phyloP scores from a whole-genome alignment of 2,888 invertebrate species.

The Anodontia alba region DNA sequence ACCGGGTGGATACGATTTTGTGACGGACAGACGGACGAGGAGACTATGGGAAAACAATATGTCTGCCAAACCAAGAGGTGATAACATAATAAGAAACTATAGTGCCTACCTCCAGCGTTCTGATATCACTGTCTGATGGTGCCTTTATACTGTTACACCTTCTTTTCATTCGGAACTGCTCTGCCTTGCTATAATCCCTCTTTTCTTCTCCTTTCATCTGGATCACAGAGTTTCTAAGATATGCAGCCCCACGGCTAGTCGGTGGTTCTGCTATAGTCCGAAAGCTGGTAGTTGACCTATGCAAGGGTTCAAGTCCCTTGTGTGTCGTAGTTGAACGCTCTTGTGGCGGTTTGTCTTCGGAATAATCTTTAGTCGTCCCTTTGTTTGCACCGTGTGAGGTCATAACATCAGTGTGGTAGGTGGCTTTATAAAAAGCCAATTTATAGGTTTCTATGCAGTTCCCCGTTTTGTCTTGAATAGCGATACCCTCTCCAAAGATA shows the following conservation, averaged over 20 bases:
- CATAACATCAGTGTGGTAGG: slow-evolving; percentile 37
- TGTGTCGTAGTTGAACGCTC: not conserved
- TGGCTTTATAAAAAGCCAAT: slow-evolving; percentile 63
- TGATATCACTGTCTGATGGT: slow-evolving; percentile 69
- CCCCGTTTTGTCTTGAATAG: slow-evolving; percentile 66
- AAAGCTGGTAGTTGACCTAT: not conserved
- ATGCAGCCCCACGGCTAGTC: slow-evolving; percentile 61
- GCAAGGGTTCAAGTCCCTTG: not conserved
- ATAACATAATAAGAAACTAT: too few species aligned
- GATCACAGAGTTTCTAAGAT: slow-evolving; percentile 59
- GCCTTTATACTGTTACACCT: slow-evolving; percentile 70
- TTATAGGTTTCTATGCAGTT: slow-evolving; percentile 78
- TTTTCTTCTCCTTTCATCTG: slow-evolving; percentile 61
- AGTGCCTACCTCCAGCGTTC: slow-evolving; percentile 67
- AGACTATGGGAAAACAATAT: too few species aligned
- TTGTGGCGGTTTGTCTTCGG: not conserved
- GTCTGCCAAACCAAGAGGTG: too few species aligned
- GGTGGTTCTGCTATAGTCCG: slow-evolving; percentile 47
- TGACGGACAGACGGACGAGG: too few species aligned
- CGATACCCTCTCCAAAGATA: too few species aligned
- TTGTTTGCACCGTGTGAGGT: not conserved
- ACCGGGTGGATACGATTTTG: too few species aligned
- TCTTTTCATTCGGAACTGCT: slow-evolving; percentile 65
- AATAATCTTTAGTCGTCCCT: not conserved
- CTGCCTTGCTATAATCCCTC: slow-evolving; percentile 62